Conservation (phyloP, 2,888 invertebrate species). For the Mylabris sibirica region DNA sequence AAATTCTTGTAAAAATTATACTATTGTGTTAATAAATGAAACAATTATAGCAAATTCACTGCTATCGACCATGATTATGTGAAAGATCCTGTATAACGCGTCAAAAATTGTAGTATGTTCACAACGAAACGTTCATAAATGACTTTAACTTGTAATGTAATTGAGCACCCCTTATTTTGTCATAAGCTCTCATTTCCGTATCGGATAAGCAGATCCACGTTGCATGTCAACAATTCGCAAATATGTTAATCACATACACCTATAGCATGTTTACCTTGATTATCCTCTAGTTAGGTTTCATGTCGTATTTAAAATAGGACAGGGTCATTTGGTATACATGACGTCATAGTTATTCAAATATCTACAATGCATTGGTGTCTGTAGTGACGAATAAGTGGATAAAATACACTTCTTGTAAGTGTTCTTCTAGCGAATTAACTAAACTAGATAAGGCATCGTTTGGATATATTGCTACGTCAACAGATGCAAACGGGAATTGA, state of each 20-base stretch:
- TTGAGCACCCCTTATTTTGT: too few relatives aligned
- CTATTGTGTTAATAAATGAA: too few relatives aligned
- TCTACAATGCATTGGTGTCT: not conserved
- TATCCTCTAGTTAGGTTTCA: not conserved
- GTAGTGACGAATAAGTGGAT: too few relatives aligned
- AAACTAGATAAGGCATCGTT: not conserved
- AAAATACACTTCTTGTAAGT: not conserved
- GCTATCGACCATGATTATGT: too few relatives aligned
- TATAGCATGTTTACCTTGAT: slow-evolving; percentile 6
- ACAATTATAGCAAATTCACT: too few relatives aligned
- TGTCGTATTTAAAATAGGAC: not conserved
- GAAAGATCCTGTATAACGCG: too few relatives aligned
- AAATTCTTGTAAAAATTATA: too few relatives aligned
- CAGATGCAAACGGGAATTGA: not conserved
- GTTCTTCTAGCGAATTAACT: not conserved
- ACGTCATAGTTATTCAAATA: not conserved
- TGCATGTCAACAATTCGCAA: not conserved
- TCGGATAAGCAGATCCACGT: too few relatives aligned
- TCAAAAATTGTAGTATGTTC: too few relatives aligned
- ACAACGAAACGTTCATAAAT: too few relatives aligned
- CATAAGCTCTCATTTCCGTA: too few relatives aligned
- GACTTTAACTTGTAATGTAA: too few relatives aligned
- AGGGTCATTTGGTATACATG: not conserved
- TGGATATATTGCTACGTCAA: not conserved
- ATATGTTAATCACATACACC: not conserved